Conservation (phyloP, 2,797 vertebrate genomes). For the Strix occidentalis region DNA sequence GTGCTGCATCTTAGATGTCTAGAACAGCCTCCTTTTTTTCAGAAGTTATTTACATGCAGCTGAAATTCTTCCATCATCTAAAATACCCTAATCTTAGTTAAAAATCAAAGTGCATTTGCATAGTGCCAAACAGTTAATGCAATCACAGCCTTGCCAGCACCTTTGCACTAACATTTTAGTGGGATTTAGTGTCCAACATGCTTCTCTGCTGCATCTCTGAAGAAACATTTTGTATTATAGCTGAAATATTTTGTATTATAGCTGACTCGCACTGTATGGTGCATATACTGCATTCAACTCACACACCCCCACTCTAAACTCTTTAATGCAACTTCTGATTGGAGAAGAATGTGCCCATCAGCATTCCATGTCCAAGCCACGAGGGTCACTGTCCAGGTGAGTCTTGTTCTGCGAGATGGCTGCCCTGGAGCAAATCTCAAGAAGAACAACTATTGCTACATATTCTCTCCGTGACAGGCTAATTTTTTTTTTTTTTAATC, state of each 20-base stretch:
- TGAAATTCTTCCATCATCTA: background rate
- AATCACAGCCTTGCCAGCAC: background rate
- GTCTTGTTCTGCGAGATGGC: no score
- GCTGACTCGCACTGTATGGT: background rate
- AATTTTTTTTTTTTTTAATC: background rate
- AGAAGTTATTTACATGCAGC: background rate
- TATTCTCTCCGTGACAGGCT: background rate
- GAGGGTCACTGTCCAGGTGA: background rate
- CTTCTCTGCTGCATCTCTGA: background rate
- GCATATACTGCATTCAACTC: no score
- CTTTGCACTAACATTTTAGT: background rate
- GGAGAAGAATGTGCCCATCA: background rate
- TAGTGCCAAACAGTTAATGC: background rate
- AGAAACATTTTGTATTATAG: no score
- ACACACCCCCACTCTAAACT: background rate
- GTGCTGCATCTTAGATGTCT: background rate
- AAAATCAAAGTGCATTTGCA: background rate
- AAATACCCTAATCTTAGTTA: background rate
- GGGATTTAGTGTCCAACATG: no score
- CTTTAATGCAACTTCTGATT: background rate
- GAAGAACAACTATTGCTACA: background rate
- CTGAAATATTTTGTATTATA: background rate
- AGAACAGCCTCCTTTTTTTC: background rate
- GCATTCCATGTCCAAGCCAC: background rate
- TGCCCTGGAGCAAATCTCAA: background rate